Percentiles rank a stretch among this genome's conserved stretches.
phyloP scores from a whole-genome alignment of 2,888 invertebrate species.

The Drosophila pegasa region DNA sequence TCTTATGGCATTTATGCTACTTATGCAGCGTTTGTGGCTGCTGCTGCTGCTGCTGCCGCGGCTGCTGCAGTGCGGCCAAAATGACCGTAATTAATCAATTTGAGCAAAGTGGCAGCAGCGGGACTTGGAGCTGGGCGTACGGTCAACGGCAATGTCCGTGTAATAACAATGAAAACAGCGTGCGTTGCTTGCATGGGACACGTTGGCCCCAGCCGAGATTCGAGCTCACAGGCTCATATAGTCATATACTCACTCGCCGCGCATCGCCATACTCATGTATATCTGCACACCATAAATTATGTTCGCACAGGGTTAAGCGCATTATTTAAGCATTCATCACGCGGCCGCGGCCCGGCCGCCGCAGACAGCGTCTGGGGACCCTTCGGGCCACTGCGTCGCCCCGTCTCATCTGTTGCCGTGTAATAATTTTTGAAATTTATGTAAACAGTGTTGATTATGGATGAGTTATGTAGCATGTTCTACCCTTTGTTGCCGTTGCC shows the following conservation, averaged over 20 bases:
- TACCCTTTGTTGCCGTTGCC: slow-evolving; percentile 68
- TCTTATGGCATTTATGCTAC: slow-evolving; percentile 76
- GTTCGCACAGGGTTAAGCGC: slow-evolving; percentile 83
- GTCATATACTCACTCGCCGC: slow-evolving; percentile 31
- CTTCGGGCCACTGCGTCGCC: slow-evolving; percentile 24
- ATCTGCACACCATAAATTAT: slow-evolving; percentile 83
- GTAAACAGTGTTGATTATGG: slow-evolving; percentile 81
- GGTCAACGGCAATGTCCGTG: slow-evolving; percentile 74
- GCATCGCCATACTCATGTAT: slow-evolving; percentile 62
- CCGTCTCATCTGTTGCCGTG: slow-evolving; percentile 61
- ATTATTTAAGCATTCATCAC: slow-evolving; percentile 81
- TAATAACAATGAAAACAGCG: slow-evolving; percentile 79
- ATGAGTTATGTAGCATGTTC: slow-evolving; percentile 78
- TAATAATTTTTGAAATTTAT: slow-evolving; percentile 80
- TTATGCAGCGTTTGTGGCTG: slow-evolving; percentile 60
- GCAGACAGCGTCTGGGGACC: slow-evolving; percentile 13
- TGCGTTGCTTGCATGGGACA: slow-evolving; percentile 58
- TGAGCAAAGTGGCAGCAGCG: slow-evolving; percentile 71
- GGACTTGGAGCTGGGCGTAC: slow-evolving; percentile 39
- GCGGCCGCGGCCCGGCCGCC: slow-evolving; percentile 51
- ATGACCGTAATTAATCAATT: slow-evolving; percentile 82
- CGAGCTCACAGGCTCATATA: slow-evolving; percentile 12
- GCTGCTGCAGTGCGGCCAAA: slow-evolving; percentile 43
- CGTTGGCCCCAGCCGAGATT: background rate
- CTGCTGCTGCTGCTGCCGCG: slow-evolving; percentile 15